Evolutionary conservation across 2,113 vertebrate species (phyloP).

Genomic region (Mesocricetus auratus): DNA sequence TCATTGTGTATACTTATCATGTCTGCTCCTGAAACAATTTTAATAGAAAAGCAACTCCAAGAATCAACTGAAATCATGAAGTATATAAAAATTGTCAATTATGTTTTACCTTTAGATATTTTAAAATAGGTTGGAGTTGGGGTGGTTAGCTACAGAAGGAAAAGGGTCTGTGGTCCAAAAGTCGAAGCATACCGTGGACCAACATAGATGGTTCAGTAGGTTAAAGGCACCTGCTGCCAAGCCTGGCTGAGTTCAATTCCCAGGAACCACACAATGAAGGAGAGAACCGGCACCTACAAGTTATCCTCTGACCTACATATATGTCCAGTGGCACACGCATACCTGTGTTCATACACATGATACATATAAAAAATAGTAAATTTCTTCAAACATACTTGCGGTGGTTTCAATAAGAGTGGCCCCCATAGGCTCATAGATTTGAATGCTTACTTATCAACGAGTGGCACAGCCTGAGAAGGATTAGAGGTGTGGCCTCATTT

Average conservation of each 20-base stretch:
- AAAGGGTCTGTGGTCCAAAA: constrained; percentile 5
- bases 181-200: not conserved
- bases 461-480: not conserved
- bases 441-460: not conserved
- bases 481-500: not conserved
- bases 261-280: not conserved
- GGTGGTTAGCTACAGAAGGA: not conserved
- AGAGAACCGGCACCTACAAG: not conserved
- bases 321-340: not conserved
- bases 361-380: not conserved
- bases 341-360: not conserved
- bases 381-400: not conserved
- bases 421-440: not conserved
- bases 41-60: constrained; percentile 43
- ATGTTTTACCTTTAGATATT: not conserved
- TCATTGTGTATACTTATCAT: constrained; percentile 85
- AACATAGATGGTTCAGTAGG: not conserved
- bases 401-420: not conserved
- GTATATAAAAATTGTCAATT: constrained; percentile 19
- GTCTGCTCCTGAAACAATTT: constrained; percentile 82
- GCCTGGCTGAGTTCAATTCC: not conserved
- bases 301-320: not conserved
- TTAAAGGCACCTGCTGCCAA: not conserved
- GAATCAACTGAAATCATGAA: constrained; percentile 35
- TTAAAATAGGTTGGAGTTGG: not conserved